Conservation (phyloP, 2,797 vertebrate species). For the Craterocephalus amniculus region DNA sequence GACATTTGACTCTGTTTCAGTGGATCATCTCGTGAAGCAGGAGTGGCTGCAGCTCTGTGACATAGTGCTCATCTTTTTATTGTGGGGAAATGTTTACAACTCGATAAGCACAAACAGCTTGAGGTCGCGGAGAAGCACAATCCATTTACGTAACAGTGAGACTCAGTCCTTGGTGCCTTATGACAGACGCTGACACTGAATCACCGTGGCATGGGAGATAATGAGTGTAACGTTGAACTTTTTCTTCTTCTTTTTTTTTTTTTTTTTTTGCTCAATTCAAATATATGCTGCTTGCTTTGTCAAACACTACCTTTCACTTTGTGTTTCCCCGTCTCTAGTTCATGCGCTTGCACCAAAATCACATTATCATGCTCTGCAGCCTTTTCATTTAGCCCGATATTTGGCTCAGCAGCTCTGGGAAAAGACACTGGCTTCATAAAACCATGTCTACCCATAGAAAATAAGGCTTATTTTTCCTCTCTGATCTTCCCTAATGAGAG, state of each 20-base stretch:
- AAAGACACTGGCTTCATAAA: conserved; percentile 52
- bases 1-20: conserved; percentile 49
- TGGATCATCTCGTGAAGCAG: conserved; percentile 40
- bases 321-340: conserved; percentile 41
- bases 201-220: conserved; percentile 45
- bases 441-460: conserved; percentile 55
- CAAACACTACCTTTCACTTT: conserved; percentile 42
- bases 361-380: conserved; percentile 66
- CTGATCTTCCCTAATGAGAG: conserved; percentile 28
- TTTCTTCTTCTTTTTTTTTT: conserved; percentile 35
- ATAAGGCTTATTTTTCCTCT: conserved; percentile 32
- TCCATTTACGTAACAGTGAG: conserved; percentile 57
- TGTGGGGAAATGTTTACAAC: conserved; percentile 63
- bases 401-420: conserved; percentile 51
- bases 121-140: conserved; percentile 60
- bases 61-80: conserved; percentile 48
- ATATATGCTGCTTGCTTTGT: conserved; percentile 32
- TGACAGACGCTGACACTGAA: conserved; percentile 63
- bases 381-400: conserved; percentile 58
- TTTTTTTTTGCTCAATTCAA: conserved; percentile 37
- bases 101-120: conserved; percentile 60
- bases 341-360: conserved; percentile 52
- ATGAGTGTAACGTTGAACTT: conserved; percentile 41
- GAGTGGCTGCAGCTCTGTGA: conserved; percentile 24
- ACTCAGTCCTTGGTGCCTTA: conserved; percentile 41